phyloP scores from a whole-genome alignment of 2,113 vertebrate species.

The Trematocara stigmaticum region DNA sequence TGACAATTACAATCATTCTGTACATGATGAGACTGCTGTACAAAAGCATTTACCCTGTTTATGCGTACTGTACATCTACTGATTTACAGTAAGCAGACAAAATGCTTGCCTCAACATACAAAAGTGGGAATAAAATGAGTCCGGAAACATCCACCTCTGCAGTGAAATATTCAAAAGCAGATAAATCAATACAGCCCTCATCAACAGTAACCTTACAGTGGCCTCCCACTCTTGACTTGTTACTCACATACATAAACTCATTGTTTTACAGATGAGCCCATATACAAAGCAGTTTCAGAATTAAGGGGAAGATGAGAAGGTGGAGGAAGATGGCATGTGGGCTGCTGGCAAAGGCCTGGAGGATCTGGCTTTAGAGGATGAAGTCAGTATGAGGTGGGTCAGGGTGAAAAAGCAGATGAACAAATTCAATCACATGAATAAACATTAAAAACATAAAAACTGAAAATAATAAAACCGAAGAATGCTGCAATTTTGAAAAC shows the following conservation, averaged over 20 bases:
- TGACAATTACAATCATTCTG: conserved; percentile 46
- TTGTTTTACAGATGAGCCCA: background rate
- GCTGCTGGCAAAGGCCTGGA: background rate
- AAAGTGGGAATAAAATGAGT: background rate
- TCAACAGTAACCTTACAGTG: conserved; percentile 9
- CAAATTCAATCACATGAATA: background rate
- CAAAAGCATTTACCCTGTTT: conserved; percentile 41
- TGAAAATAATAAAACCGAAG: background rate
- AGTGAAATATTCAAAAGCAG: conserved; percentile 4
- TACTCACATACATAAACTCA: background rate
- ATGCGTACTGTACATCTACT: conserved; percentile 11
- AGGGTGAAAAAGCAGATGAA: background rate
- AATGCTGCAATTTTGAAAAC: background rate
- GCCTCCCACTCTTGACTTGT: conserved; percentile 7
- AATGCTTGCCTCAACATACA: conserved; percentile 2
- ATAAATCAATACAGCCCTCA: conserved; percentile 29
- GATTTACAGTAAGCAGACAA: conserved; percentile 3
- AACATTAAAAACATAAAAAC: background rate
- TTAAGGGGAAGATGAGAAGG: background rate
- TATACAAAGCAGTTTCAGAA: background rate
- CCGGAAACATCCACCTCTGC: conserved; percentile 7
- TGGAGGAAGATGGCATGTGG: conserved; percentile 2
- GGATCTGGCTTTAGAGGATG: background rate
- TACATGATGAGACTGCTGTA: conserved; percentile 27
- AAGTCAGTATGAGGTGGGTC: background rate